Conservation (phyloP, 2,888 invertebrate species). For the Acrobasis repandana region DNA sequence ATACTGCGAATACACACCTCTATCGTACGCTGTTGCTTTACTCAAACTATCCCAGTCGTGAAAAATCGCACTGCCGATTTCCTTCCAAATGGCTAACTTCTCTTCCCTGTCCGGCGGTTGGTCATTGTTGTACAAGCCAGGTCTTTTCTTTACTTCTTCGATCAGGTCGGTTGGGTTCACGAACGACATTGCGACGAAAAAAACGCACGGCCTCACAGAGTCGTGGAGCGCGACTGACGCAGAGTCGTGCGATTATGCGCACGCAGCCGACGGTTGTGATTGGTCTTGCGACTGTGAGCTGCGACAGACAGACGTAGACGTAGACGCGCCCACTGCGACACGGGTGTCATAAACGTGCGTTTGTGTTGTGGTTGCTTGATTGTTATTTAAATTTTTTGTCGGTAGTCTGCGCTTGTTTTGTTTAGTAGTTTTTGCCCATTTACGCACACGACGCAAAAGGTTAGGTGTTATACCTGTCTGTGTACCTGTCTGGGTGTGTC, state of each 20-base stretch:
- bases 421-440: no score
- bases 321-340: constrained; percentile 59
- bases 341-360: constrained; percentile 33
- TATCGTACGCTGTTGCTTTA: constrained; percentile 70
- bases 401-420: neutral
- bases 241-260: constrained; percentile 43
- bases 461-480: no score
- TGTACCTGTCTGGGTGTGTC: no score
- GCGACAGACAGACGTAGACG: no score
- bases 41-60: constrained; percentile 62
- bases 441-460: neutral
- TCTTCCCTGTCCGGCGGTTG: constrained; percentile 77
- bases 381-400: neutral
- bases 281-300: constrained; percentile 37
- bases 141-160: constrained; percentile 73
- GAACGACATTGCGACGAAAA: constrained; percentile 46
- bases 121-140: constrained; percentile 60
- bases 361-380: neutral
- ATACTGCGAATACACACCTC: constrained; percentile 49
- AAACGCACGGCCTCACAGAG: constrained; percentile 48
- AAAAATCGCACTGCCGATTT: constrained; percentile 66
- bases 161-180: constrained; percentile 64
- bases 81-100: constrained; percentile 68
- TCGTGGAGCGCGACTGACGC: constrained; percentile 55
- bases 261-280: constrained; percentile 34